Conservation (phyloP, 2,888 invertebrate genomes). For the Patella ulyssiponensis region DNA sequence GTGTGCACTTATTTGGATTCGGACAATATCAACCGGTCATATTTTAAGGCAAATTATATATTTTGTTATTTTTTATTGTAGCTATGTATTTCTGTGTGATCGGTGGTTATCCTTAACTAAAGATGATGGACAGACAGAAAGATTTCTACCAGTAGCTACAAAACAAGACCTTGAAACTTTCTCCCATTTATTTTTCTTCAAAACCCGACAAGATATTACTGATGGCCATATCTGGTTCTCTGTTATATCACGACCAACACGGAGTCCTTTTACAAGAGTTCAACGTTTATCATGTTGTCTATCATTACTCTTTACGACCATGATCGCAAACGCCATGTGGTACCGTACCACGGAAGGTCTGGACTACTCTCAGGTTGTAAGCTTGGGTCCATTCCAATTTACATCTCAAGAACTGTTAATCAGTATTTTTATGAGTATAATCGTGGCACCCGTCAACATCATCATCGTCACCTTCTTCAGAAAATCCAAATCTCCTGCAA, state of each 20-base stretch:
- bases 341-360: conserved; percentile 42
- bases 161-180: conserved; percentile 67
- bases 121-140: conserved; percentile 71
- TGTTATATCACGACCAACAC: conserved; percentile 70
- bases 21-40: background rate
- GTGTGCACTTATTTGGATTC: background rate
- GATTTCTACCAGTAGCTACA: conserved; percentile 68
- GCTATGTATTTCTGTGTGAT: conserved; percentile 61
- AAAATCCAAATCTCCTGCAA: conserved; percentile 32
- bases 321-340: conserved; percentile 54
- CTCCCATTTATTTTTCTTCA: conserved; percentile 67
- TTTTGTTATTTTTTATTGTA: conserved; percentile 29
- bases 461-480: conserved; percentile 49
- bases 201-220: conserved; percentile 63
- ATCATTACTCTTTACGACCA: background rate
- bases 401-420: conserved; percentile 48
- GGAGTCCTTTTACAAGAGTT: conserved; percentile 70
- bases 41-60: background rate
- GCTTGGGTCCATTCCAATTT: conserved; percentile 49
- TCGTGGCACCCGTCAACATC: conserved; percentile 48
- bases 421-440: conserved; percentile 45
- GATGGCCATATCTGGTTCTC: conserved; percentile 74
- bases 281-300: conserved; percentile 56
- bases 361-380: conserved; percentile 36
- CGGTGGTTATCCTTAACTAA: conserved; percentile 71